These are phyloP conservation scores for Carassius gibelio DNA, from an alignment of 2,113 vertebrate genomes.

Conservation along the genomic window DNA sequence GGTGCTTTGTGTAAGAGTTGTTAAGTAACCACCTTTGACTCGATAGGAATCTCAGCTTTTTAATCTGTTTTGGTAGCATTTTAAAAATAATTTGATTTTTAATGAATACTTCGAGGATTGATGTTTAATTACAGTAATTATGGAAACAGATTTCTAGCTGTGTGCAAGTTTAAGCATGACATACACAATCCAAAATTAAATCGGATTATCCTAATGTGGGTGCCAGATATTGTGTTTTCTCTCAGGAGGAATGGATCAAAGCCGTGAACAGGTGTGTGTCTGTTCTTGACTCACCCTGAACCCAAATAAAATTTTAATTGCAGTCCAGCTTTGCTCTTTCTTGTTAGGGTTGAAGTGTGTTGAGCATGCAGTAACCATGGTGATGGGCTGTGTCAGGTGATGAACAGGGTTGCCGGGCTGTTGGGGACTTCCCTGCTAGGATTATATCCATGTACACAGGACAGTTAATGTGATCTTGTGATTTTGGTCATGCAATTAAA, in stretches of 20 bases:
- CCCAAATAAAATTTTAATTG: conserved; percentile 25
- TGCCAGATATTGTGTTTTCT: conserved; percentile 6
- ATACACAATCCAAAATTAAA: background rate
- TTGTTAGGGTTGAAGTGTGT: background rate
- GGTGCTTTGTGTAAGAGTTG: conserved; percentile 14
- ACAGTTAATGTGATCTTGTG: conserved; percentile 20
- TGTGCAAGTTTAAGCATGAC: background rate
- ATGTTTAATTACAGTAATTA: background rate
- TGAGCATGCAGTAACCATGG: conserved; percentile 13
- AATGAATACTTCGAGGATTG: background rate
- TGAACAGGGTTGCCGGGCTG: conserved; percentile 19
- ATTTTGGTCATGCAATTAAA: background rate
- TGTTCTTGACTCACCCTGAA: conserved; percentile 8
- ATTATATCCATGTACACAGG: background rate
- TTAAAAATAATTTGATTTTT: background rate
- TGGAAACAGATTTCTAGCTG: background rate
- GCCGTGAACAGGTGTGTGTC: conserved; percentile 13
- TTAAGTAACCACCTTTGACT: conserved; percentile 11
- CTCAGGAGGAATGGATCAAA: background rate
- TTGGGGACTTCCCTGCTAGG: conserved; percentile 19
- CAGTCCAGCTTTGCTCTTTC: background rate
- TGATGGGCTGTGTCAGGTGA: conserved; percentile 23
- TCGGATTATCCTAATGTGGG: background rate
- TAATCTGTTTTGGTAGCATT: background rate
- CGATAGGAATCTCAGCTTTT: background rate